Evolutionary conservation across 2,888 invertebrate genomes (phyloP), one percentile per base, ranked within the genome.

Genomic region (Scaptomyza caliginosa): DNA sequence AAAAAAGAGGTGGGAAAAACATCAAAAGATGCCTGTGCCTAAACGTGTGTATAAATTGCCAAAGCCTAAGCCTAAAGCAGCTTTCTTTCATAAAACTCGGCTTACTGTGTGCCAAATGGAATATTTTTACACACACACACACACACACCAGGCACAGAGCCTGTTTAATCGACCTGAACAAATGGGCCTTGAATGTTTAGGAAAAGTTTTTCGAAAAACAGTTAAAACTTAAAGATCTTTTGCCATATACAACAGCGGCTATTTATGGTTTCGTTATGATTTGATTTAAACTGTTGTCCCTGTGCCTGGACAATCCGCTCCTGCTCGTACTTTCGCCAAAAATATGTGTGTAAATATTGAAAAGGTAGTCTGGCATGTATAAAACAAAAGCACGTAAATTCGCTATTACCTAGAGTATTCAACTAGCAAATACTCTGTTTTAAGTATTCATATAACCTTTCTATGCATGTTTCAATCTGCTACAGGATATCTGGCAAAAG

Each of bases 321-420:
- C 26, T n/a, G 17, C 13, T 17, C 28, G 11, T 28, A 10, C 10
- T 16, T 16, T 8, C 11, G 17, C 8, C 16, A 23, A 39, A 34
- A 3, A 21, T 21, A 4, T 43, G 28, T 66, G 39, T 46, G 45
- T 39, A 24, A 56, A 45, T 57, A 45, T 26, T 49, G 48, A 42
- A 43, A 38, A 46, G 21, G 36, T 46, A 28, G 21, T 45, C 28
- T 21, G 45, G n/a, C 38, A 49, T 19, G 34, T n/a, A 32, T 21
- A 50, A 51, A 48, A 62, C 7, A 30, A 21, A 39, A 24, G 13
- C 28, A 19, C 28, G 45, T 7, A 11, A 7, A 6, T n/a, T n/a
- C n/a, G n/a, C n/a, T n/a, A 19, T 2, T 2, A 0, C 1, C 40
- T 23, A 8, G 23, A 23, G 1, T 11, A 0, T 5, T 10, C 4